Conservation (phyloP, 2,888 invertebrate genomes). For the Thelaira solivaga region DNA sequence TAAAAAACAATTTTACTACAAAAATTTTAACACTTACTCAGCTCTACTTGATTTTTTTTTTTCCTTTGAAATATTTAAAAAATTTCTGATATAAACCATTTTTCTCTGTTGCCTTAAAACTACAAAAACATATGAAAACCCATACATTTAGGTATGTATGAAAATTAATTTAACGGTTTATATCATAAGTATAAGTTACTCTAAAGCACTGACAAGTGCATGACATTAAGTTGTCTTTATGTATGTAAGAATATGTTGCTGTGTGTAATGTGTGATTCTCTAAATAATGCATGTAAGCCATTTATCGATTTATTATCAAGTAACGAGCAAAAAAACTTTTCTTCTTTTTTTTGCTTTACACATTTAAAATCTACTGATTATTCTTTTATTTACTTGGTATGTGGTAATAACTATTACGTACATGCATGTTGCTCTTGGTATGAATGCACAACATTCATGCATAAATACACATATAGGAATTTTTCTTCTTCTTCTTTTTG, state of each 20-base stretch:
- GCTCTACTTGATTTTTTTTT: neutral
- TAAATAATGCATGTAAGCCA: conserved; percentile 41
- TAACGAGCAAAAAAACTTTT: conserved; percentile 46
- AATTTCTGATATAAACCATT: conserved; percentile 24
- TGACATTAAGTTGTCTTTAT: too few relatives aligned
- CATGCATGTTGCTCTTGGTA: neutral
- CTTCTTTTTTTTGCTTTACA: neutral
- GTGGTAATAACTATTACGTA: conserved; percentile 25
- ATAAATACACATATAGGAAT: too few relatives aligned
- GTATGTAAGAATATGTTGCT: neutral
- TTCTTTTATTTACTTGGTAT: conserved; percentile 43
- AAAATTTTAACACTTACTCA: neutral
- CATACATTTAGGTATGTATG: neutral
- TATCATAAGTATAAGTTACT: neutral
- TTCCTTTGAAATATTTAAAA: neutral
- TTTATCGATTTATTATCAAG: conserved; percentile 60
- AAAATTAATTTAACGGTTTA: neutral
- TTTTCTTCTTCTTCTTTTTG: too few relatives aligned
- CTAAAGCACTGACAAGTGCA: neutral
- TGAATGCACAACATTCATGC: too few relatives aligned
- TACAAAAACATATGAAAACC: neutral
- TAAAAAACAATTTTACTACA: neutral
- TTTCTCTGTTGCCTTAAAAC: neutral
- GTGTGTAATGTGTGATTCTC: conserved; percentile 22
- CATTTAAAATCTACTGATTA: conserved; percentile 50